These are phyloP conservation scores for Marronus borbonicus DNA, from an alignment of 2,888 invertebrate species.

Conservation along the genomic window DNA sequence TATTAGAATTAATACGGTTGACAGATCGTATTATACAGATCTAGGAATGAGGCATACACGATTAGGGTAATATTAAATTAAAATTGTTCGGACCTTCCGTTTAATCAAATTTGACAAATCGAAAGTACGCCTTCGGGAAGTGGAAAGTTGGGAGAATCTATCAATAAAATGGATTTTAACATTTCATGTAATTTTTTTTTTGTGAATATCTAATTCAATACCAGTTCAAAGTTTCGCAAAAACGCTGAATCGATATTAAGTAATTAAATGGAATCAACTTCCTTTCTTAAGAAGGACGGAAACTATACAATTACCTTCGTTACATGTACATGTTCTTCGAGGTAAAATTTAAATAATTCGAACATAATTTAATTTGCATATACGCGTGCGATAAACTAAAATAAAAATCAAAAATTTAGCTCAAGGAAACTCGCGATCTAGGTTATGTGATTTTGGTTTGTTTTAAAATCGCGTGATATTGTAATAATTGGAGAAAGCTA, in stretches of 20 bases:
- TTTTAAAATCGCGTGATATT: conserved; percentile 9
- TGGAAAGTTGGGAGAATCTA: conserved; percentile 13
- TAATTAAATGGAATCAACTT: not conserved
- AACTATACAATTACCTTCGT: not conserved
- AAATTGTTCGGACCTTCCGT: conserved; percentile 33
- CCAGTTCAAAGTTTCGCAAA: not conserved
- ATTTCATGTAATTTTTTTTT: not conserved
- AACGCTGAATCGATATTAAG: not conserved
- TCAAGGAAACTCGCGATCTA: conserved; percentile 1
- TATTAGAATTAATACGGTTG: conserved; percentile 33
- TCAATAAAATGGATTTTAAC: conserved; percentile 10
- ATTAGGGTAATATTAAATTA: conserved; percentile 38
- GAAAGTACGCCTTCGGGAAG: not conserved
- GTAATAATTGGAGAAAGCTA: conserved; percentile 3
- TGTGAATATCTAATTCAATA: conserved; percentile 1
- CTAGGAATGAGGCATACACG: conserved; percentile 12
- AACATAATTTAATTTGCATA: conserved; percentile 15
- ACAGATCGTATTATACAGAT: conserved; percentile 6
- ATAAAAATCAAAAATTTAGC: conserved; percentile 3
- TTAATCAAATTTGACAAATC: conserved; percentile 40
- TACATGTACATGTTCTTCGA: not conserved
- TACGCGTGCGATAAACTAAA: conserved; percentile 12
- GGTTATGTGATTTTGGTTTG: not conserved
- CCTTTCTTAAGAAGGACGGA: not conserved
- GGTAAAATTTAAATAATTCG: conserved; percentile 5